Percentiles rank a stretch among this genome's conserved stretches.
Evolutionary conservation across 2,113 vertebrate genomes (phyloP).

Genomic region (Silurus asotus): DNA sequence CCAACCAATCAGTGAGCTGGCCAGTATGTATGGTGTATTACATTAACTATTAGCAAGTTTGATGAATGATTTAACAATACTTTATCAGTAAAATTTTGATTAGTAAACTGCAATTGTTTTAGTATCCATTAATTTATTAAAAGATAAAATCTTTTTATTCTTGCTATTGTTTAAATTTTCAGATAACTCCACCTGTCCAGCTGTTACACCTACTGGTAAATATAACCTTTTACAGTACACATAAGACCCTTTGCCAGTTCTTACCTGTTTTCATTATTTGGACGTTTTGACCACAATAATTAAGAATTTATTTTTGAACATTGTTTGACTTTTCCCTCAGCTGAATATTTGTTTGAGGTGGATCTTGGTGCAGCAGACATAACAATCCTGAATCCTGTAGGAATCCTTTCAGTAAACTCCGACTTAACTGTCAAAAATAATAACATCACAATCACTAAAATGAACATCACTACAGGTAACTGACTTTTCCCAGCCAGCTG

Average conservation of each 20-base stretch:
- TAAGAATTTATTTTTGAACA: too few relatives aligned
- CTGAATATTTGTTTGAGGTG: constrained; percentile 9
- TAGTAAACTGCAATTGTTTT: too few relatives aligned
- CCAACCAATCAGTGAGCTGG: constrained; percentile 26
- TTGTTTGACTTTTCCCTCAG: neutral
- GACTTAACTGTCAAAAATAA: neutral
- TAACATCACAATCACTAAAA: neutral
- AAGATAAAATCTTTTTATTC: neutral
- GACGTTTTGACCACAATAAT: neutral
- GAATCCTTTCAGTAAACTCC: neutral
- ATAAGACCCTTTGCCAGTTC: too few relatives aligned
- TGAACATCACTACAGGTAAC: constrained; percentile 32
- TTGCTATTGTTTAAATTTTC: neutral
- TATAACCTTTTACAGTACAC: too few relatives aligned
- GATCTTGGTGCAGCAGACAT: neutral
- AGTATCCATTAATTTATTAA: too few relatives aligned
- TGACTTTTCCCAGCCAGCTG: too few relatives aligned
- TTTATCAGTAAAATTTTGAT: neutral
- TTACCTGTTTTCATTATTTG: neutral
- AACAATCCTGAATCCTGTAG: neutral
- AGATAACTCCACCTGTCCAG: neutral
- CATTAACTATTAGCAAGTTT: neutral
- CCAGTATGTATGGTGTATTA: neutral
- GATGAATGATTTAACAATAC: neutral
- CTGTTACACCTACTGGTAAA: too few relatives aligned